Conservation (phyloP, 2,888 invertebrate species). For the Mystacides longicornis region DNA sequence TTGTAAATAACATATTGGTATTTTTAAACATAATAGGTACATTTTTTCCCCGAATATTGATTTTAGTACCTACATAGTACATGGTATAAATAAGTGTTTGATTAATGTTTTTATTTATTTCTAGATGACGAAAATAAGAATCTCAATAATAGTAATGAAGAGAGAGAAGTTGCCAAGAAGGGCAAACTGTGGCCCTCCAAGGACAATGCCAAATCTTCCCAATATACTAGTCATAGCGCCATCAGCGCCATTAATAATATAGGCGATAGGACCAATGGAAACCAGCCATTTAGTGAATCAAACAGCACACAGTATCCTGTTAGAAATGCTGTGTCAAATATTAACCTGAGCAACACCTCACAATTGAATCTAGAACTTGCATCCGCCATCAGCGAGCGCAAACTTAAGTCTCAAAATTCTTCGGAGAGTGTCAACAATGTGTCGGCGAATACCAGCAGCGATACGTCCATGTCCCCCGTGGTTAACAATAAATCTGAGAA, state of each 20-base stretch:
- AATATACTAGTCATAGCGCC: neutral
- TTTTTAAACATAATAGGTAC: no score
- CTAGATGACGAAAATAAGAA: neutral
- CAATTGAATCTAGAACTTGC: conserved; percentile 10
- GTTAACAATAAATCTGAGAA: conserved; percentile 15
- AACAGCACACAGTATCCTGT: conserved; percentile 6
- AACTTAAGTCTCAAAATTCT: conserved; percentile 8
- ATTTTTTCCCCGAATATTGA: no score
- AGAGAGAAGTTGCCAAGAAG: neutral
- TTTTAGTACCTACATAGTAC: no score
- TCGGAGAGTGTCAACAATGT: neutral
- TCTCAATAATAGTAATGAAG: neutral
- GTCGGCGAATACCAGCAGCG: neutral
- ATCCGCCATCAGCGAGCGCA: neutral
- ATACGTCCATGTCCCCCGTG: neutral
- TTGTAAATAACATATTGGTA: no score
- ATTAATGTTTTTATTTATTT: neutral
- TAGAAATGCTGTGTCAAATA: conserved; percentile 8
- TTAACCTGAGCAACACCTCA: conserved; percentile 8
- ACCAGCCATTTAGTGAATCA: conserved; percentile 4
- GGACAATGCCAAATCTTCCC: neutral
- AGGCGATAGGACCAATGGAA: neutral
- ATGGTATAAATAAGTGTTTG: no score
- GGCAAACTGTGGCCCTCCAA: neutral
- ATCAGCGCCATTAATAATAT: neutral